A percentile compares a stretch with the other conserved stretches of the same genome.
Evolutionary conservation across 2,113 vertebrate genomes (phyloP).

Genomic region (Cranoglanis bouderius): DNA sequence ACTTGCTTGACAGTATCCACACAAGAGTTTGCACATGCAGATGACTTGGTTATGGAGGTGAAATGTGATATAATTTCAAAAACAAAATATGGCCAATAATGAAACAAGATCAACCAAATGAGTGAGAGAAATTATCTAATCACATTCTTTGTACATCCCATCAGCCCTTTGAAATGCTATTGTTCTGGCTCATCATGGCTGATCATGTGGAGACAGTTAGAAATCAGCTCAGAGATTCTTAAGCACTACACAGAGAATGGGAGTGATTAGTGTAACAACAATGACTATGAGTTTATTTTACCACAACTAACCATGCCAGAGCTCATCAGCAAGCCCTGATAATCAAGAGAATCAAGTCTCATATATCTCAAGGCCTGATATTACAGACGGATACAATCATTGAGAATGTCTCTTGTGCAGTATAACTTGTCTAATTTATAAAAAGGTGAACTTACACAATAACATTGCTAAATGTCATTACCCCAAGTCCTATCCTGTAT

Average conservation of each 20-base stretch:
- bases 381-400: background rate
- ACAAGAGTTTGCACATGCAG: background rate
- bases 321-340: constrained; percentile 62
- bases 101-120: constrained; percentile 30
- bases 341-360: constrained; percentile 40
- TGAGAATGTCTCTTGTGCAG: background rate
- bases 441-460: background rate
- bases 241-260: constrained; percentile 62
- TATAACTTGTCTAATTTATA: background rate
- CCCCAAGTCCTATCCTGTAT: too few species aligned
- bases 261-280: constrained; percentile 70
- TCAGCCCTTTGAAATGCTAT: constrained; percentile 64
- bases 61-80: constrained; percentile 68
- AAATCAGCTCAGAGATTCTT: constrained; percentile 72
- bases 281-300: constrained; percentile 63
- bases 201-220: constrained; percentile 61
- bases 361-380: background rate
- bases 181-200: constrained; percentile 67
- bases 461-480: background rate
- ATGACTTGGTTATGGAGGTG: background rate
- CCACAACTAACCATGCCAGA: constrained; percentile 63
- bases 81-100: constrained; percentile 65
- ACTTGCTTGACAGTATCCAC: background rate
- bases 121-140: constrained; percentile 76
- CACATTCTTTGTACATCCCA: constrained; percentile 77